Evolutionary conservation across 2,888 invertebrate species (phyloP).

Genomic region (Teleogryllus oceanicus): DNA sequence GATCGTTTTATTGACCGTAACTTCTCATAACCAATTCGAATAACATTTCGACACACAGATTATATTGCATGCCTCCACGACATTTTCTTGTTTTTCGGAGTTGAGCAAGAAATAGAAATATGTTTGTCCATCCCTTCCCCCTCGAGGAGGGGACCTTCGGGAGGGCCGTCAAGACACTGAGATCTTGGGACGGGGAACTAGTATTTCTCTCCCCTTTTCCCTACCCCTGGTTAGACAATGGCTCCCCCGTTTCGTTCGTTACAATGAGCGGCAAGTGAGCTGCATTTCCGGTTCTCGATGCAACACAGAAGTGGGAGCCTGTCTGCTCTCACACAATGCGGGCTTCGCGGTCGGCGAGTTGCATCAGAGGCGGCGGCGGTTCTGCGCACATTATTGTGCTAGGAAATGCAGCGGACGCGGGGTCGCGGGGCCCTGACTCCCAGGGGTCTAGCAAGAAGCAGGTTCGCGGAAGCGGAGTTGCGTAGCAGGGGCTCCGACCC

Average conservation of each 20-base stretch:
- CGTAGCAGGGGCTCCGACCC: too few species aligned
- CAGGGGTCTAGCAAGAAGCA: too few species aligned
- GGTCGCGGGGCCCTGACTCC: too few species aligned
- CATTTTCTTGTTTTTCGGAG: too few species aligned
- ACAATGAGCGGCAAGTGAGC: constrained; percentile 5
- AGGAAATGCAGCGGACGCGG: background rate
- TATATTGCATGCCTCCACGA: too few species aligned
- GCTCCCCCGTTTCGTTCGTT: background rate
- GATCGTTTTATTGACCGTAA: too few species aligned
- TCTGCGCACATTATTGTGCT: background rate
- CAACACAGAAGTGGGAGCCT: background rate
- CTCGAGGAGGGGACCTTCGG: too few species aligned
- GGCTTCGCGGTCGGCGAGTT: background rate
- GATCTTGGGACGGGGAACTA: background rate
- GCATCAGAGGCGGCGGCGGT: background rate
- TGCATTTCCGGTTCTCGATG: constrained; percentile 7
- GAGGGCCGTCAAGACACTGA: background rate
- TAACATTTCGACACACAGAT: too few species aligned
- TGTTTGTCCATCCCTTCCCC: too few species aligned
- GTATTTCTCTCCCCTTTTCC: background rate
- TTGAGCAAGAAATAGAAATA: too few species aligned
- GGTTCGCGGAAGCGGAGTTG: too few species aligned
- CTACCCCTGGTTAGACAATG: background rate
- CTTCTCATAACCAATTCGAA: too few species aligned
- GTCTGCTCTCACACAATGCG: constrained; percentile 6